Evolutionary conservation across 2,888 invertebrate species (phyloP).

Genomic region (Lasius platythorax): DNA sequence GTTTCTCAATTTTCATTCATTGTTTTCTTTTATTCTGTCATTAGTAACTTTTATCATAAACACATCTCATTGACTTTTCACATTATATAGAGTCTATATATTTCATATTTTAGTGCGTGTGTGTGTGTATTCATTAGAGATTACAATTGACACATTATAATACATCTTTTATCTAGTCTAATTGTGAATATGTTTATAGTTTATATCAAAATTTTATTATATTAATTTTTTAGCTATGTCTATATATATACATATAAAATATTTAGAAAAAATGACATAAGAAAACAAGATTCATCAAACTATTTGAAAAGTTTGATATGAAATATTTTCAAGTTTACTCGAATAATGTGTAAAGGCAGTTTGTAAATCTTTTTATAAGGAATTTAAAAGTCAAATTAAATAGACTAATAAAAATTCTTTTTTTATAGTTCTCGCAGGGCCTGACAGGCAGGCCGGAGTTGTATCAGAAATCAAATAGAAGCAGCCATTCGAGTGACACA

Average conservation of each 20-base stretch:
- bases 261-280: background rate
- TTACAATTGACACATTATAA: slow-evolving; percentile 8
- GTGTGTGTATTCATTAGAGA: background rate
- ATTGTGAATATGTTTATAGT: background rate
- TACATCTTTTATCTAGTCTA: background rate
- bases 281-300: background rate
- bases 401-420: slow-evolving; percentile 22
- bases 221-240: background rate
- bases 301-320: background rate
- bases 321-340: background rate
- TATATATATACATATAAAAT: background rate
- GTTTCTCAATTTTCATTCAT: background rate
- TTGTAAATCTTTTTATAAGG: background rate
- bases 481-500: slow-evolving; percentile 96
- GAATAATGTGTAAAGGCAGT: background rate
- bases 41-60: background rate
- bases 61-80: background rate
- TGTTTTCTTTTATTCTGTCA: background rate
- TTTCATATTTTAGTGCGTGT: background rate
- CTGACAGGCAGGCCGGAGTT: slow-evolving; percentile 89
- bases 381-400: background rate
- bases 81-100: background rate
- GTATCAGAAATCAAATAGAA: slow-evolving; percentile 94
- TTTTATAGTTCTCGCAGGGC: slow-evolving; percentile 84
- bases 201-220: background rate